These are phyloP conservation scores for Morus bassanus DNA, from an alignment of 2,797 vertebrate species.

Conservation along the genomic window DNA sequence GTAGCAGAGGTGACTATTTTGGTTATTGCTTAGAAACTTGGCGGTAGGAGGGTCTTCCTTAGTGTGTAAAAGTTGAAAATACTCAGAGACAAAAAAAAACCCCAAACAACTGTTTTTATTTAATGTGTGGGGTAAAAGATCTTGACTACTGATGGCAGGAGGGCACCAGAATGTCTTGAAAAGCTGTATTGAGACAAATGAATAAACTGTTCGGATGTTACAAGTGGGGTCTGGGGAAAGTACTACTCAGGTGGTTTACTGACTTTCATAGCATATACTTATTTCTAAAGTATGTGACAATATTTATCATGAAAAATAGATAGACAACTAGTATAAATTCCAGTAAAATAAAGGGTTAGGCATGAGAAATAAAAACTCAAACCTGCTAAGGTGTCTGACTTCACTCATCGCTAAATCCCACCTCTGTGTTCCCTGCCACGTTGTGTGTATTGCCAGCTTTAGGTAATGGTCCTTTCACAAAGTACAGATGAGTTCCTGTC, in stretches of 20 bases:
- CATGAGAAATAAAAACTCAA: background rate
- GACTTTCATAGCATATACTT: background rate
- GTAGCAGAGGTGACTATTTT: conserved; percentile 85
- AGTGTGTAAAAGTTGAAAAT: background rate
- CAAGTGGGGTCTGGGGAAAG: background rate
- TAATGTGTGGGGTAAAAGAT: background rate
- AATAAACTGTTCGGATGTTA: background rate
- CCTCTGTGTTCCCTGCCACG: background rate
- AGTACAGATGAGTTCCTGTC: background rate
- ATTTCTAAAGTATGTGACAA: background rate
- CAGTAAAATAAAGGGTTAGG: background rate
- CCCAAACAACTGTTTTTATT: background rate
- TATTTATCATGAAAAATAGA: background rate
- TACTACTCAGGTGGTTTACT: background rate
- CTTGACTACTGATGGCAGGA: background rate
- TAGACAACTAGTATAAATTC: background rate
- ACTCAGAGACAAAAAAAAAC: background rate
- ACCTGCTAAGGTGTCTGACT: background rate
- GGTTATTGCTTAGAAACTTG: background rate
- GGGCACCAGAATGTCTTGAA: background rate
- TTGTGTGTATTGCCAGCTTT: background rate
- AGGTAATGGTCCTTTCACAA: background rate
- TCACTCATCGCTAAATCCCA: background rate
- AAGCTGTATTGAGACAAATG: background rate
- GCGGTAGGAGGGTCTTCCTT: background rate